These are phyloP conservation scores for Megathymus violae DNA, from an alignment of 1,140 invertebrate species.

Conservation along the genomic window DNA sequence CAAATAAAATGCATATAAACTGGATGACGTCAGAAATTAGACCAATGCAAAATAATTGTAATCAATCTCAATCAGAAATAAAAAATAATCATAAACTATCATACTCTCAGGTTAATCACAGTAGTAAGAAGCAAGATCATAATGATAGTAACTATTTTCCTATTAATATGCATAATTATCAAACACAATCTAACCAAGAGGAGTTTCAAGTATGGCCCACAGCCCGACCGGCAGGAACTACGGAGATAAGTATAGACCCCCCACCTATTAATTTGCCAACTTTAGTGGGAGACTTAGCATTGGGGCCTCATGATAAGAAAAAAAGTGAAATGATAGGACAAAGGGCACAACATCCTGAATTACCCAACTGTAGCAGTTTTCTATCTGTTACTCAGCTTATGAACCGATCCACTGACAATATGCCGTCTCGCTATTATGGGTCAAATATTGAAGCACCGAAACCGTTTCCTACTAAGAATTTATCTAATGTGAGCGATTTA, in stretches of 20 bases:
- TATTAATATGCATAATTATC: slow-evolving; percentile 72
- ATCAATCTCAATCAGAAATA: slow-evolving; percentile 48
- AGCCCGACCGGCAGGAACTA: slow-evolving; percentile 66
- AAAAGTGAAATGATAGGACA: slow-evolving; percentile 63
- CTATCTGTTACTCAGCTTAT: slow-evolving; percentile 77
- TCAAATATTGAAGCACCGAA: slow-evolving; percentile 58
- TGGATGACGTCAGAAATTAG: slow-evolving; percentile 80
- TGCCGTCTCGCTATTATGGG: slow-evolving; percentile 59
- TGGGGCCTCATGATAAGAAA: slow-evolving; percentile 78
- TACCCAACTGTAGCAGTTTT: slow-evolving; percentile 74
- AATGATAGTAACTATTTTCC: slow-evolving; percentile 72
- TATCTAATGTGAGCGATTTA: slow-evolving; percentile 52
- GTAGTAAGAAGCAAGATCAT: slow-evolving; percentile 61
- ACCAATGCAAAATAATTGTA: slow-evolving; percentile 67
- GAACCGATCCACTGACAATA: slow-evolving; percentile 73
- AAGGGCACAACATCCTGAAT: slow-evolving; percentile 53
- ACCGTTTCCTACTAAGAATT: slow-evolving; percentile 50
- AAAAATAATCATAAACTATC: slow-evolving; percentile 62
- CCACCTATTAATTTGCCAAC: slow-evolving; percentile 77
- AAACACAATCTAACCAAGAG: slow-evolving; percentile 64
- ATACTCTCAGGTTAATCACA: slow-evolving; percentile 56
- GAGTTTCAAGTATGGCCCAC: slow-evolving; percentile 76
- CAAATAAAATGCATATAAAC: slow-evolving; percentile 78
- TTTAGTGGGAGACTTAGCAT: slow-evolving; percentile 73
- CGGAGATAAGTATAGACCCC: slow-evolving; percentile 78